Evolutionary conservation across 2,888 invertebrate species (phyloP), one percentile per base, ranked within the genome.

Genomic region (Thymelicus sylvestris): DNA sequence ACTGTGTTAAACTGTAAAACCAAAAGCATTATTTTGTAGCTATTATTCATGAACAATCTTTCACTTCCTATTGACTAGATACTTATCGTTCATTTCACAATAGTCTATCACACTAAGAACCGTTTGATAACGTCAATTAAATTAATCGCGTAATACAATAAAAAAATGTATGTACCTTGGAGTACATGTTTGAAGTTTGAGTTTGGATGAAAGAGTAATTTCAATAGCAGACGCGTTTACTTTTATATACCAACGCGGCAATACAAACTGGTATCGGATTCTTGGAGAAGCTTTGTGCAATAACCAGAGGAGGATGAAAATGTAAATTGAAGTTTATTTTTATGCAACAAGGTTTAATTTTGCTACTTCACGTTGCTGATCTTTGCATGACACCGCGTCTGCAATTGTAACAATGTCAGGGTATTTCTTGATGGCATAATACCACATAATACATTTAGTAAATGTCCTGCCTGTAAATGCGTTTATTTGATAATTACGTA

Each of bases 161-260:
- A 24, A n/a, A 13, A 63, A 13, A 31, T 31, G 15, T 19, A 47
- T 57, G 78, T 86, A 91, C 92, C 91, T 89, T 86, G 74, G 82
- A 83, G 80, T 83, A 85, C 92, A 92, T 92, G 85, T 84, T 89
- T 80, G 79, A 77, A 79, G 76, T 77, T 73, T 78, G 76, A 79
- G 77, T 79, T 84, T 81, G 79, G 78, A 82, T 83, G 81, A 84
- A 83, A 83, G 85, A 89, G 84, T 90, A 86, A 86, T 85, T 86
- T 80, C 76, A 80, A 83, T 78, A 83, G 76, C 79, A 81, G 75
- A 78, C 75, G 82, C 87, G 78, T 85, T 88, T 87, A 83, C 88
- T 90, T 92, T 86, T 92, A 92, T 92, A 92, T 92, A 92, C 83
- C 79, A 80, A 57, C 70, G 71, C 74, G 15, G 50, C 50, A 50